Evolutionary conservation across 1,140 invertebrate genomes (phyloP).

Genomic region (Hylyphantes graminicola): DNA sequence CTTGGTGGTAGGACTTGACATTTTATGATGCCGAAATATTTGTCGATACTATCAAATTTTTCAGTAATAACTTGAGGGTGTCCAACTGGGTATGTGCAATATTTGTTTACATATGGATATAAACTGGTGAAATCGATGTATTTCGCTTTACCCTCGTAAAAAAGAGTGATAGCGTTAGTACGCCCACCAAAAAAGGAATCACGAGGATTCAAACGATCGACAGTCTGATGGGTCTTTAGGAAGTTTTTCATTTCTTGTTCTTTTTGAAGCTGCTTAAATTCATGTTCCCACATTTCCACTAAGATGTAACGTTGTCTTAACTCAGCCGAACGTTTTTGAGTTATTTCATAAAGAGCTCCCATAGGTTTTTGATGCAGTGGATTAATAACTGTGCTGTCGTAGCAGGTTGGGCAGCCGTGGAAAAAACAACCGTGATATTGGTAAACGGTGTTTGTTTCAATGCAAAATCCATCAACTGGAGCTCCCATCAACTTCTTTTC

Average conservation of each 20-base stretch:
- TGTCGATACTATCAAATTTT: not conserved
- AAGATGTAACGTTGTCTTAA: not conserved
- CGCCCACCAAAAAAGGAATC: conserved; percentile 13
- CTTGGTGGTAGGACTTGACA: not conserved
- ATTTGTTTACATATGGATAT: conserved; percentile 21
- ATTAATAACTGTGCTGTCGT: not conserved
- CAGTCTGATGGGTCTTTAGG: not conserved
- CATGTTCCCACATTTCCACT: conserved; percentile 12
- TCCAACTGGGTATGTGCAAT: not conserved
- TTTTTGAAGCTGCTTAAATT: not conserved
- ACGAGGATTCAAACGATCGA: not conserved
- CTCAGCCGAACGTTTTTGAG: too few species aligned
- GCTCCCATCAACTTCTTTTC: not conserved
- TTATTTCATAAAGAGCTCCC: not conserved
- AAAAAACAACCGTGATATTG: conserved; percentile 15
- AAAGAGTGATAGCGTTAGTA: not conserved
- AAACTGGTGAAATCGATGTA: conserved; percentile 6
- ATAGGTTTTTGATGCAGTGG: not conserved
- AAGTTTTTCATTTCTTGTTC: not conserved
- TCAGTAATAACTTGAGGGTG: not conserved
- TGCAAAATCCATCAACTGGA: conserved; percentile 10
- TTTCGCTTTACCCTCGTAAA: not conserved
- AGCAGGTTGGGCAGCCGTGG: not conserved
- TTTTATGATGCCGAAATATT: not conserved
- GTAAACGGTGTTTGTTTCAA: conserved; percentile 1